Evolutionary conservation across 1,140 invertebrate species (phyloP).

Genomic region (Ceratina calcarata): DNA sequence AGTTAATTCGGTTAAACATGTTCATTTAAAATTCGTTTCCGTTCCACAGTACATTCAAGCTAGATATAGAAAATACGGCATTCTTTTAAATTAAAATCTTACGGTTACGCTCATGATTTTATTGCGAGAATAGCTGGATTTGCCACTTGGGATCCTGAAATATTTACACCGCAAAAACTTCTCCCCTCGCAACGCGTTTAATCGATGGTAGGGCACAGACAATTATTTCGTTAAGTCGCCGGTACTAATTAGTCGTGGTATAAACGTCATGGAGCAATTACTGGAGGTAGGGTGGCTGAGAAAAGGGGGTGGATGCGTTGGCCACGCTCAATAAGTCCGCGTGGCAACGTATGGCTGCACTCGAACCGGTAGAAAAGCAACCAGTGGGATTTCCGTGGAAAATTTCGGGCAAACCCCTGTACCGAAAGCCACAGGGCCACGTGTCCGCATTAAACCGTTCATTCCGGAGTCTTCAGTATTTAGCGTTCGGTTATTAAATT

Average conservation of each 20-base stretch:
- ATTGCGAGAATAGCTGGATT: too few species aligned
- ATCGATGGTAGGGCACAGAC: constrained; percentile 22
- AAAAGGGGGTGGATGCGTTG: constrained; percentile 37
- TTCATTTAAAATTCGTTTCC: too few species aligned
- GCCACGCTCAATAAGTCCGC: constrained; percentile 60
- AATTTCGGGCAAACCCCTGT: neutral
- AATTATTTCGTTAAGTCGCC: constrained; percentile 58
- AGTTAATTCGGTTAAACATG: too few species aligned
- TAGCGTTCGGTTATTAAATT: too few species aligned
- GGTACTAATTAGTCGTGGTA: constrained; percentile 58
- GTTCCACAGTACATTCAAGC: too few species aligned
- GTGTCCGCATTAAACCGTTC: too few species aligned
- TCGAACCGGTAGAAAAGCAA: constrained; percentile 14
- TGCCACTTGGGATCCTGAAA: too few species aligned
- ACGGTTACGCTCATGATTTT: too few species aligned
- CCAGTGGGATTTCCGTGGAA: constrained; percentile 27
- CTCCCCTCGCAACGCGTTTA: constrained; percentile 20
- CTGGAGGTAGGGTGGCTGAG: constrained; percentile 32
- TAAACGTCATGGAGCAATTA: constrained; percentile 51
- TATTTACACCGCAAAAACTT: too few species aligned
- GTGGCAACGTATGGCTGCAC: constrained; percentile 19
- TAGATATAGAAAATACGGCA: too few species aligned
- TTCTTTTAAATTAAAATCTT: too few species aligned
- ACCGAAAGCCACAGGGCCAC: too few species aligned
- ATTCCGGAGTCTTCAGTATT: neutral